These are phyloP conservation scores for Pangasianodon gigas DNA, from an alignment of 2,113 vertebrate genomes.

Conservation along the genomic window DNA sequence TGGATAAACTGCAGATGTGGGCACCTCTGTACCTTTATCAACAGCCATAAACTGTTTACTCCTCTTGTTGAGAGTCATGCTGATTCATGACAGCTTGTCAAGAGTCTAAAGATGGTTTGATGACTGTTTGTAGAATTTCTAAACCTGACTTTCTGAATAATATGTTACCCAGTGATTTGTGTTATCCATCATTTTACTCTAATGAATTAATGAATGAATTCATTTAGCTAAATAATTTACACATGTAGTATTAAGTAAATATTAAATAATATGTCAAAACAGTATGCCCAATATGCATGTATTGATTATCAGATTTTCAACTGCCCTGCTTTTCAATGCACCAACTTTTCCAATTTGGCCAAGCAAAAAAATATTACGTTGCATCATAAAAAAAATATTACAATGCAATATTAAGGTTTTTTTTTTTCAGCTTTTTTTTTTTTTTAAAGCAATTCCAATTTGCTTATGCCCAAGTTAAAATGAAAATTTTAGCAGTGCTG, in stretches of 20 bases:
- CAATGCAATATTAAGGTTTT: not conserved
- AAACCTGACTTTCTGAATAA: not conserved
- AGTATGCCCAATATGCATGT: not conserved
- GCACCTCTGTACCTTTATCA: not conserved
- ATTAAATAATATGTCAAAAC: not conserved
- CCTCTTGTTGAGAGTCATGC: not conserved
- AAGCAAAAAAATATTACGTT: not conserved
- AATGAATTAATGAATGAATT: not conserved
- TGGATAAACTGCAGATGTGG: too few relatives aligned
- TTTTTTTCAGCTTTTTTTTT: not conserved
- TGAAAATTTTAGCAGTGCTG: not conserved
- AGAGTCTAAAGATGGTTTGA: not conserved
- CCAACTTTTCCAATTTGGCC: not conserved
- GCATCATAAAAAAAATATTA: not conserved
- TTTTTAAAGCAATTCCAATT: not conserved
- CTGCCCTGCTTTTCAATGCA: not conserved
- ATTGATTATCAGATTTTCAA: not conserved
- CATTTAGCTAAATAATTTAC: not conserved
- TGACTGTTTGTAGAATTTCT: not conserved
- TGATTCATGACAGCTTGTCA: not conserved
- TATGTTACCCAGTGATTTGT: not conserved
- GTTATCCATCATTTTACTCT: not conserved
- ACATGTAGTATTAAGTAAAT: not conserved
- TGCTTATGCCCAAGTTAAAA: not conserved
- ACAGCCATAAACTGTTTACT: not conserved